These are phyloP conservation scores for Dolichotis patagonum DNA, from an alignment of 2,113 vertebrate species.

Conservation along the genomic window DNA sequence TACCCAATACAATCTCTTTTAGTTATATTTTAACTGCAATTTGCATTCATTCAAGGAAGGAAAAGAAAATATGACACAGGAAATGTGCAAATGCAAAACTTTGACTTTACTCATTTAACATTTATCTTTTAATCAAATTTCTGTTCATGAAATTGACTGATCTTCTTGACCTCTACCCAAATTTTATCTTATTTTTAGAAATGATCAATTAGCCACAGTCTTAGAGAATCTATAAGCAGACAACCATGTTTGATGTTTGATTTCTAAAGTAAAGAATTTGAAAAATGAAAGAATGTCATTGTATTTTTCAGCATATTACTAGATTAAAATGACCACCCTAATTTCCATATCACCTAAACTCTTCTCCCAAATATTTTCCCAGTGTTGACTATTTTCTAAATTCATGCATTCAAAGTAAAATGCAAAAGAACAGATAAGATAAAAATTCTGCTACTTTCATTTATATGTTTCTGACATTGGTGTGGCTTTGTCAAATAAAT, in stretches of 20 bases:
- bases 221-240: not conserved
- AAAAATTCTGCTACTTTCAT: constrained; percentile 31
- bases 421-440: not conserved
- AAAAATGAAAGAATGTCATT: not conserved
- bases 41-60: not conserved
- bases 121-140: not conserved
- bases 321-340: not conserved
- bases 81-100: not conserved
- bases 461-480: not conserved
- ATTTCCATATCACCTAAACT: not conserved
- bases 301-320: not conserved
- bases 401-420: not conserved
- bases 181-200: not conserved
- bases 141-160: not conserved
- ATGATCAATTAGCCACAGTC: not conserved
- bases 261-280: not conserved
- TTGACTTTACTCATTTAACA: constrained; percentile 4
- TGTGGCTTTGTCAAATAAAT: not conserved
- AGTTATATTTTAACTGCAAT: not conserved
- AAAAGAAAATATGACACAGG: not conserved
- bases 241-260: not conserved
- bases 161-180: no score
- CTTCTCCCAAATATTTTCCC: not conserved
- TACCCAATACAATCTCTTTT: not conserved
- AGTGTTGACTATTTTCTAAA: not conserved